phyloP scores from a whole-genome alignment of 2,888 invertebrate genomes.

The Parelbella ahira region DNA sequence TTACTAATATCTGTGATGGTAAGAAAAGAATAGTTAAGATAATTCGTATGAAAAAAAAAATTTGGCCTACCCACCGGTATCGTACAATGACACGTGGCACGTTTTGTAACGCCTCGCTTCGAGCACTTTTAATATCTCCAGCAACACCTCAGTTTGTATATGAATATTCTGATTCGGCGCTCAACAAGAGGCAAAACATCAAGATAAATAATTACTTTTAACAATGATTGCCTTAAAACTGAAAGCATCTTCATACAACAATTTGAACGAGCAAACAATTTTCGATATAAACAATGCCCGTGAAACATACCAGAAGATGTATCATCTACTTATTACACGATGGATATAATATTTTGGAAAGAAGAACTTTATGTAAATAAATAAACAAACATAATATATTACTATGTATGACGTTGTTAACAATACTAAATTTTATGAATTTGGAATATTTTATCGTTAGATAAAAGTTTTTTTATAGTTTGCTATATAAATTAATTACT shows the following conservation, averaged over 20 bases:
- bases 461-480: conserved; percentile 16
- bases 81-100: conserved; percentile 36
- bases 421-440: conserved; percentile 56
- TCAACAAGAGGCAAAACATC: conserved; percentile 9
- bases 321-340: conserved; percentile 34
- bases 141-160: conserved; percentile 8
- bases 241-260: conserved; percentile 5
- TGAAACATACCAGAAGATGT: conserved; percentile 16
- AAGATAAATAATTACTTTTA: no score
- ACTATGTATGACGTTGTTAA: conserved; percentile 64
- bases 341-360: conserved; percentile 62
- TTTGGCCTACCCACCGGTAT: conserved; percentile 68
- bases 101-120: conserved; percentile 37
- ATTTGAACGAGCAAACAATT: conserved; percentile 36
- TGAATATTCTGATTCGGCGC: conserved; percentile 8
- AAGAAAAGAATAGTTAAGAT: conserved; percentile 54
- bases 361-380: conserved; percentile 65
- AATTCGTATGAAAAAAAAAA: conserved; percentile 41
- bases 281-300: conserved; percentile 32
- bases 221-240: conserved; percentile 6
- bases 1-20: conserved; percentile 74
- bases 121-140: conserved; percentile 12
- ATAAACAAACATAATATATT: conserved; percentile 36
- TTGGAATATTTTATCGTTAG: conserved; percentile 29
- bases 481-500: conserved; percentile 1